Evolutionary conservation across 2,888 invertebrate genomes (phyloP), one percentile per base, ranked within the genome.

Genomic region (Eucriotettix oculatus): DNA sequence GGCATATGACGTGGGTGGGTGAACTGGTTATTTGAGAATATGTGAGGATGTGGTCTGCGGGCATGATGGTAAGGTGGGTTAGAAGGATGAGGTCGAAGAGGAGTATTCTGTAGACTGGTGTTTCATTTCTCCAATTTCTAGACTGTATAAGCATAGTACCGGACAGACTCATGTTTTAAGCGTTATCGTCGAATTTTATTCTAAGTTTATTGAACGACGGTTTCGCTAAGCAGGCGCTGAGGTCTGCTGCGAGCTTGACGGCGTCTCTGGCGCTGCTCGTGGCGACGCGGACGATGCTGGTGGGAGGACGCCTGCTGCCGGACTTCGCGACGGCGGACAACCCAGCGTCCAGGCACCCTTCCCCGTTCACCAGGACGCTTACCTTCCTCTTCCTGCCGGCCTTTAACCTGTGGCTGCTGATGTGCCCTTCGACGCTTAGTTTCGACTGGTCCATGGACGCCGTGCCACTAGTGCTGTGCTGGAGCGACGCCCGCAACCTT

Each of bases 361-460:
- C 69, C 55, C 64, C 72, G 29, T 48, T 74, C 10, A 75, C 75
- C 2, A 67, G 78, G 52, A 66, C 71, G 9, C 66, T 77, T 41
- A 78, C 78, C 42, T 78, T 74, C 65, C 65, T 72, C 54, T 74
- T 74, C 62, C 70, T 78, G 48, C 77, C 77, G 5, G 69, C 72
- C 9, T 69, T 74, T 61, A 77, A 78, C 65, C 69, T 76, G 57
- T 71, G 71, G 70, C 68, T 78, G 53, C 67, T 78, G 29, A 62
- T 78, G 16, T 78, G 72, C 67, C 80, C 80, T 1, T 65, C 68
- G 59, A 71, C 72, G 62, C 72, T 80, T 44, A 77, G 78, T 66
- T 80, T 79, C 69, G 80, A 80, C 69, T 80, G 80, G 80, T 79
- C 79, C 40, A 80, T 80, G 79, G 77, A 77, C 53, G 73, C 79